Evolutionary conservation across 2,113 vertebrate species (phyloP), one percentile per base, ranked within the genome.

Genomic region (Urocitellus parryii): DNA sequence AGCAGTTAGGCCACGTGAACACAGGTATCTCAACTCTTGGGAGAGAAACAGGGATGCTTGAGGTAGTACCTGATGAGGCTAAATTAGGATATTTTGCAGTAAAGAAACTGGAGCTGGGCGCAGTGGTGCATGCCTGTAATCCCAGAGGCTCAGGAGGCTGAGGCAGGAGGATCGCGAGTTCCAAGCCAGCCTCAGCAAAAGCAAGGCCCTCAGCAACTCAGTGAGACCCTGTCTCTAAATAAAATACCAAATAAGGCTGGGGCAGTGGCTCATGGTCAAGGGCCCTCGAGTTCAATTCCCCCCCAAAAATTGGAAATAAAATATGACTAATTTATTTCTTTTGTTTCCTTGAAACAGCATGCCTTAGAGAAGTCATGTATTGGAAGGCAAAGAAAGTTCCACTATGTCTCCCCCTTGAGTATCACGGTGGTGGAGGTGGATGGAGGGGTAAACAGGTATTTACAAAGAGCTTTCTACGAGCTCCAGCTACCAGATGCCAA

Each of bases 381-480:
- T 48, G 14, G 37, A 89, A 91, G 53, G 58, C 22, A 37, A 24
- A 48, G 87, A 74, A 86, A 94, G 42, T 1, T n/a, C 39, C 39
- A 39, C 5, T 45, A 63, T 42, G 61, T 65, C 70, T 32, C 65
- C 39, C 87, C 74, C 37, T 32, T 29, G 61, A 34, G 39, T 13
- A 1, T 56, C 29, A 45, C 25, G 48, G 51, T 17, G 32, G 61
- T n/a, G 63, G 53, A 29, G 81, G 37, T 22, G 10, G 24, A 27
- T 63, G 61, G 65, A 29, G 67, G 34, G 13, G 7, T 11, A 88
- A 73, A 89, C 0, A 73, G 29, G 25, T 17, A 42, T 56, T 67
- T 76, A 92, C 63, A 79, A 80, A 87, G 45, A 14, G 80, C 74
- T 88, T 80, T 87, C 29, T 65, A 56, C 86, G 74, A 86, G n/a